Conservation (phyloP, 92 coral and sea anemone genomes). For the Epizoanthus illoricatus region DNA sequence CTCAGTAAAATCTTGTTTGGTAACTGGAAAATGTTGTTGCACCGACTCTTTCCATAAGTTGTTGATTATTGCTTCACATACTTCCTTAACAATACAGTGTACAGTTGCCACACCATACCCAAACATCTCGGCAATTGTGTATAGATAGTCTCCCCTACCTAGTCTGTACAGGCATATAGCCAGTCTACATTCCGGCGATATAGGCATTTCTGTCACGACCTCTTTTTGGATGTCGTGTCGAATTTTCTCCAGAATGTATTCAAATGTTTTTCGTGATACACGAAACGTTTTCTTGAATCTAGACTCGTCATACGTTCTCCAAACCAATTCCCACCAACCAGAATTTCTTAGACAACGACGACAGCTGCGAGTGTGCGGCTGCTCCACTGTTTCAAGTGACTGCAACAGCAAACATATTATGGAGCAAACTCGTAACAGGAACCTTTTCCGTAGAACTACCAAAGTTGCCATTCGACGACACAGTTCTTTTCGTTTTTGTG, state of each 20-base stretch:
- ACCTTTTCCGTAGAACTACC: slow-evolving; percentile 35
- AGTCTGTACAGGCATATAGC: too few relatives aligned
- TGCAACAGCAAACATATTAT: slow-evolving; percentile 34
- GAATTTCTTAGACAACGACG: slow-evolving; percentile 39
- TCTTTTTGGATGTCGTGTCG: slow-evolving; percentile 35
- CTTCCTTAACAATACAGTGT: slow-evolving; percentile 48
- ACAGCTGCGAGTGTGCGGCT: slow-evolving; percentile 39
- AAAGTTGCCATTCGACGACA: slow-evolving; percentile 21
- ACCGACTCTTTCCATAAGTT: slow-evolving; percentile 53
- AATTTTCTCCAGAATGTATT: slow-evolving; percentile 44
- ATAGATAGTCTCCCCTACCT: too few relatives aligned
- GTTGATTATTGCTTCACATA: slow-evolving; percentile 41
- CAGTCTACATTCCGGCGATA: slow-evolving; percentile 52
- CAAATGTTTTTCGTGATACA: slow-evolving; percentile 53
- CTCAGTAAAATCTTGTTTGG: slow-evolving; percentile 42
- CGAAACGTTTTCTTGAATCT: slow-evolving; percentile 54
- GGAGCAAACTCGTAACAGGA: slow-evolving; percentile 29
- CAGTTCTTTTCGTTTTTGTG: slow-evolving; percentile 13
- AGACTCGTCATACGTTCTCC: slow-evolving; percentile 45
- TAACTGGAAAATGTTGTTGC: slow-evolving; percentile 35
- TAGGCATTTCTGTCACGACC: slow-evolving; percentile 45
- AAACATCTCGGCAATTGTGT: too few relatives aligned
- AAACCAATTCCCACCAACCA: slow-evolving; percentile 52
- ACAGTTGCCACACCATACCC: slow-evolving; percentile 44
- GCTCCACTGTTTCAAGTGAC: slow-evolving; percentile 1